Evolutionary conservation across 2,113 vertebrate species (phyloP), one percentile per base, ranked within the genome.

Genomic region (Chroicocephalus ridibundus): DNA sequence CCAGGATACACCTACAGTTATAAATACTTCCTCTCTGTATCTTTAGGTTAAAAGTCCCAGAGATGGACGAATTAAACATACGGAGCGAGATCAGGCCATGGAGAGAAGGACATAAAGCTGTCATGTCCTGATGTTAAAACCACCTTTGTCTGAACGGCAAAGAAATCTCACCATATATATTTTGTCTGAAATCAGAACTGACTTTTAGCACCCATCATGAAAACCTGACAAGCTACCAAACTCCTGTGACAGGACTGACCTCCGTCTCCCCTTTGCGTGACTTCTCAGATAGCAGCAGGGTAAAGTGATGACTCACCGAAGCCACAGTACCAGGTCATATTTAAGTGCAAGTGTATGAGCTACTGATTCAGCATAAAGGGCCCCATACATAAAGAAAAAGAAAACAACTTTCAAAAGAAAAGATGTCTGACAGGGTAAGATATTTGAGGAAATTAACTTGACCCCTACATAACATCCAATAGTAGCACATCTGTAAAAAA

Each of bases 391-490:
- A 54, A 65, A 66, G 51, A 46, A 82, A 94, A 93, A 88, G 71
- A 88, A 94, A 96, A 92, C 47, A 93, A 51, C 16, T 1, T 86
- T 95, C 62, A 82, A 76, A 94, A 90, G 75, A 57, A 82, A 88
- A 96, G 54, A 83, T 44, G 49, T 61, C 58, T 86, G 86, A 71
- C 47, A 57, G 0, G 2, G 86, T 92, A 61, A 91, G 57, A 79
- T 83, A 71, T 88, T 93, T 95, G 83, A 95, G 86, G 87, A 94
- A 85, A 96, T 93, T 92, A 87, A 88, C 61, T 74, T 93, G 70
- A 91, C 61, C 65, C 52, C 24, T 72, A 68, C 29, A 18, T 60
- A 78, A 77, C 58, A 89, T 91, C 42, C 87, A 87, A 80, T 89
- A 89, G 54, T 82, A 86, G 18, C 65, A 87, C 60, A 78, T 93